Evolutionary conservation across 1,140 invertebrate species (phyloP).

Genomic region (Hormaphis cornu): DNA sequence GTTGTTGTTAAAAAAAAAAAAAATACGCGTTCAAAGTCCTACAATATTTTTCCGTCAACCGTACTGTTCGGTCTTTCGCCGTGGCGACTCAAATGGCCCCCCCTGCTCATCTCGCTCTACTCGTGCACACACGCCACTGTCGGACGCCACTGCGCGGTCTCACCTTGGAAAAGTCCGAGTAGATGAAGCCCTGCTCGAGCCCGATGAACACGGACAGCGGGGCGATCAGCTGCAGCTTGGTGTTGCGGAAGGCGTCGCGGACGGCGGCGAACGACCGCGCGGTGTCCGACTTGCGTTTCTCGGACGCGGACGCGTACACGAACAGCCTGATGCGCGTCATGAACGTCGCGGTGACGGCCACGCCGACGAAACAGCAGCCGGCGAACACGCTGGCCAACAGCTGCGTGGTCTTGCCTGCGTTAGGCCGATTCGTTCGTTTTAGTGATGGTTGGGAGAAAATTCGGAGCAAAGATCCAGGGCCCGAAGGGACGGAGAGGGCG

Average conservation of each 20-base stretch:
- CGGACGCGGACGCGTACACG: slow-evolving; percentile 42
- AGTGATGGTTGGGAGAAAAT: background rate
- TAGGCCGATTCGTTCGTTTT: background rate
- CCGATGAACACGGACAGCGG: slow-evolving; percentile 61
- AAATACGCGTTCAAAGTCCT: no score
- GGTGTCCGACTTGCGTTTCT: slow-evolving; percentile 25
- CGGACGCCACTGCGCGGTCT: slow-evolving; percentile 9
- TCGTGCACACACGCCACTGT: no score
- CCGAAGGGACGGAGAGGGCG: no score
- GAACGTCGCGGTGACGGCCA: slow-evolving; percentile 47
- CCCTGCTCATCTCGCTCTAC: no score
- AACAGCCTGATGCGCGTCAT: slow-evolving; percentile 45
- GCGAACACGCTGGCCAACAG: slow-evolving; percentile 49
- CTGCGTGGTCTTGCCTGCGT: slow-evolving; percentile 42
- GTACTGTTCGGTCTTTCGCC: no score
- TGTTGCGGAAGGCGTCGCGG: slow-evolving; percentile 45
- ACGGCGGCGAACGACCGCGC: slow-evolving; percentile 35
- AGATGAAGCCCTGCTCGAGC: slow-evolving; percentile 62
- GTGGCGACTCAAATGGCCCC: no score
- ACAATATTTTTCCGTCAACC: no score
- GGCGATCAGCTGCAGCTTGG: slow-evolving; percentile 50
- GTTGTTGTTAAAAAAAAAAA: no score
- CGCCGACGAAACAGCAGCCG: slow-evolving; percentile 46
- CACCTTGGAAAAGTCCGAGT: slow-evolving; percentile 61
- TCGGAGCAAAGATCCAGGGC: no score